Base-by-base conservation (phyloP, 2,888 invertebrate genomes). In the Thymelicus sylvestris region DNA sequence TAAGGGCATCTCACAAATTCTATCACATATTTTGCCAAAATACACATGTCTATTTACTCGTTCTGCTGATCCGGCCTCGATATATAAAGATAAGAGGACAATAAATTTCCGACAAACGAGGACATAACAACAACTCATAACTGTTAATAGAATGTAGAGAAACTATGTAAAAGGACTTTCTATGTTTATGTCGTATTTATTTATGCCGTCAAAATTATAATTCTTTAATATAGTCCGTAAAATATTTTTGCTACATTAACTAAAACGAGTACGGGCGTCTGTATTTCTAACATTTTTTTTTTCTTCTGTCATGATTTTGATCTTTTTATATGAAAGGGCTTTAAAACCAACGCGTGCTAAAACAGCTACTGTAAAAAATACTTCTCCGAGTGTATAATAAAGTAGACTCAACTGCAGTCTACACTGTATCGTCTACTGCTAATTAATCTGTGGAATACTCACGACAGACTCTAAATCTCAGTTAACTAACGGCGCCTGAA, bases 381-480 rank as follows among this genome's bases (percentile, higher is more conserved):
- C 41, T 41, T 41, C 41, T 41, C 41, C 2, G 10, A 41, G 41
- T 41, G 31, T 31, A 31, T 1, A 19, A 31, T 31, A 31, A 31
- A 2, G 12, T 44, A 10, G 10, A 44, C 3, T 44, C 12, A 44
- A 44, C 10, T 44, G 44, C 44, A 44, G 44, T 41, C 41, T 41
- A 19, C 19, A 19, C 19, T 19, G 39, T 44, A 44, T 44, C 44
- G 44, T 44, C 44, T 12, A 12, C 12, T 44, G 44, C 10, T 31
- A 57, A 57, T 57, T 57, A 57, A 57, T 57, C 52, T n/a, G 55
- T 44, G 52, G 44, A 44, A 65, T 66, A 73, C 61, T 71, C 72
- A 72, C 72, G 57, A 52, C 66, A 71, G 75, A 75, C 79, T 75
- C 74, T 82, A 82, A 82, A 82, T 82, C 82, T 78, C 77, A 65